phyloP scores from a whole-genome alignment of 2,797 vertebrate species.

The Coregonus sp. region DNA sequence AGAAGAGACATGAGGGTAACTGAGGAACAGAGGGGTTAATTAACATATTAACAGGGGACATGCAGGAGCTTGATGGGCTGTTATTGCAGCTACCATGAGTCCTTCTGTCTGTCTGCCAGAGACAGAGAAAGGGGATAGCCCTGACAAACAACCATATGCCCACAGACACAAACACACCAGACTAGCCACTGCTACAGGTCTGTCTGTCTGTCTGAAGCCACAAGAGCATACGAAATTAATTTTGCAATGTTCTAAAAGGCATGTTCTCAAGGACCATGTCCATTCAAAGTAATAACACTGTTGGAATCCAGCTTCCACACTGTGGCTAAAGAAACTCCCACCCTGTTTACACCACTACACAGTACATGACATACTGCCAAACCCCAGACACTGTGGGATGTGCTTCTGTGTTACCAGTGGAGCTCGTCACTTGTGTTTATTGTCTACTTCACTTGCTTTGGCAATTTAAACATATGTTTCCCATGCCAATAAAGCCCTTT shows the following conservation, averaged over 20 bases:
- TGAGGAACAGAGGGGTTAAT: background rate
- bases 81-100: background rate
- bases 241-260: background rate
- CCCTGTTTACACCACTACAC: background rate
- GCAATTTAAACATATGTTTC: too few relatives aligned
- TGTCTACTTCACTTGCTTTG: conserved; percentile 27
- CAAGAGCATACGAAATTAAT: background rate
- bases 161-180: too few relatives aligned
- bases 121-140: background rate
- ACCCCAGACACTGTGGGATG: background rate
- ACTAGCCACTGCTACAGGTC: background rate
- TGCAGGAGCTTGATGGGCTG: background rate
- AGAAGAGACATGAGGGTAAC: background rate
- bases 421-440: background rate
- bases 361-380: background rate
- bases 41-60: background rate
- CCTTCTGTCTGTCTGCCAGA: background rate
- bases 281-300: background rate
- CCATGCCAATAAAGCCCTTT: too few relatives aligned
- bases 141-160: background rate
- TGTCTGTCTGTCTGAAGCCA: background rate
- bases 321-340: background rate
- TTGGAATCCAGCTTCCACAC: background rate
- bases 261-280: background rate
- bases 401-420: background rate